These are phyloP conservation scores for Ciconia boyciana DNA, from an alignment of 2,113 vertebrate genomes.

Conservation along the genomic window DNA sequence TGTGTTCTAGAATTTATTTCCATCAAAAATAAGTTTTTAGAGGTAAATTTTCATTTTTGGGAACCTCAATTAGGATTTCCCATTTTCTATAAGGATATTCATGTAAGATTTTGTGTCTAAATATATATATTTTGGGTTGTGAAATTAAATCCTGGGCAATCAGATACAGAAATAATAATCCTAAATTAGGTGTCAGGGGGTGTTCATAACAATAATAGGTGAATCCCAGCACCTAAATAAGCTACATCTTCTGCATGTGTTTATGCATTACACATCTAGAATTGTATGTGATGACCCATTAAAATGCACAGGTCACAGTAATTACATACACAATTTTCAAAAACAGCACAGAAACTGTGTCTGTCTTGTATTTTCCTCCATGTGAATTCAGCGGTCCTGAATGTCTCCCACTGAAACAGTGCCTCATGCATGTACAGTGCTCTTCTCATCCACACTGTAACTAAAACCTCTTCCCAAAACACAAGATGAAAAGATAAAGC, in stretches of 20 bases:
- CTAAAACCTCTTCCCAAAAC: constrained; percentile 22
- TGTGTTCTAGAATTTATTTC: constrained; percentile 2
- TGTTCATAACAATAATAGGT: neutral
- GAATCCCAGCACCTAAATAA: neutral
- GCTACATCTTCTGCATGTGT: neutral
- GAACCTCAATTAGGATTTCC: neutral
- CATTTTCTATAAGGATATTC: neutral
- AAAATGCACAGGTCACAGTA: neutral
- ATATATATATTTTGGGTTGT: neutral
- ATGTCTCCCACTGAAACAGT: neutral
- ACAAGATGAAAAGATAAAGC: constrained; percentile 23
- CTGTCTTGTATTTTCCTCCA: neutral
- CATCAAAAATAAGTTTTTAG: constrained; percentile 3
- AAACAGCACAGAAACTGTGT: neutral
- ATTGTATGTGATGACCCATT: neutral
- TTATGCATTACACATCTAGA: neutral
- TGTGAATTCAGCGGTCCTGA: neutral
- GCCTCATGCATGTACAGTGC: neutral
- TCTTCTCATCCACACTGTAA: neutral
- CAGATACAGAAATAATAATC: neutral
- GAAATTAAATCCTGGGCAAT: neutral
- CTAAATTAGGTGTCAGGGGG: neutral
- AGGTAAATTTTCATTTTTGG: neutral
- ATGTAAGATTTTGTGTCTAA: neutral
- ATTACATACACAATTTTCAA: neutral